phyloP scores from a whole-genome alignment of 2,888 invertebrate species.

The Melieria omissa region DNA sequence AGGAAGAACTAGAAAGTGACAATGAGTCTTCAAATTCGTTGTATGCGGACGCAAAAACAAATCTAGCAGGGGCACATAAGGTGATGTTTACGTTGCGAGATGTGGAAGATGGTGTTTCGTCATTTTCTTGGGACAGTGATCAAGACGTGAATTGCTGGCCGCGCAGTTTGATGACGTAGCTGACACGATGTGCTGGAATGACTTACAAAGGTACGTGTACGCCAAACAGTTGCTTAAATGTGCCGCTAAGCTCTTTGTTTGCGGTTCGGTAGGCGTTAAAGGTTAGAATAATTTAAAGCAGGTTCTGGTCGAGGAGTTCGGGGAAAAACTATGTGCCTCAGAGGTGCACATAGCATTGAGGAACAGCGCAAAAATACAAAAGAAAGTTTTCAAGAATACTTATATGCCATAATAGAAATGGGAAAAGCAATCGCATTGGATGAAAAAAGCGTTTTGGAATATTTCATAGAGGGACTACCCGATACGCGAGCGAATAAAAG shows the following conservation, averaged over 20 bases:
- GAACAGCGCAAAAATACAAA: not conserved
- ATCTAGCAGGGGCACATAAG: not conserved
- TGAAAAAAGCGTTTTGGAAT: no score
- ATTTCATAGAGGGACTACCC: not conserved
- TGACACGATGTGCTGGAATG: slow-evolving; percentile 29
- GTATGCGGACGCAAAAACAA: not conserved
- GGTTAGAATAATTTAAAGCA: slow-evolving; percentile 13
- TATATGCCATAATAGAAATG: slow-evolving; percentile 22
- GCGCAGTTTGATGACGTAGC: slow-evolving; percentile 38
- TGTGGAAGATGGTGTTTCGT: slow-evolving; percentile 26
- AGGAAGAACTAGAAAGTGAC: not conserved
- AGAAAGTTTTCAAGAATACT: slow-evolving; percentile 32
- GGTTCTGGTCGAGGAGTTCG: slow-evolving; percentile 7
- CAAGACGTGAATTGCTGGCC: slow-evolving; percentile 32
- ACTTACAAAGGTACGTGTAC: slow-evolving; percentile 33
- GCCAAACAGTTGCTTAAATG: slow-evolving; percentile 35
- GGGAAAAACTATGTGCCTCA: no score
- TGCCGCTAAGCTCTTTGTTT: slow-evolving; percentile 27
- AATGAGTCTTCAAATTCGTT: not conserved
- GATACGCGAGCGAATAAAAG: not conserved
- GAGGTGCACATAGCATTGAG: no score
- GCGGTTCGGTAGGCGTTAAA: slow-evolving; percentile 20
- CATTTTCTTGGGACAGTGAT: slow-evolving; percentile 27
- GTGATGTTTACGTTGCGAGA: slow-evolving; percentile 25
- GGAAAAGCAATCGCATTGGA: slow-evolving; percentile 28